Evolutionary conservation across 2,113 vertebrate species (phyloP).

Genomic region (Halichoerus grypus): DNA sequence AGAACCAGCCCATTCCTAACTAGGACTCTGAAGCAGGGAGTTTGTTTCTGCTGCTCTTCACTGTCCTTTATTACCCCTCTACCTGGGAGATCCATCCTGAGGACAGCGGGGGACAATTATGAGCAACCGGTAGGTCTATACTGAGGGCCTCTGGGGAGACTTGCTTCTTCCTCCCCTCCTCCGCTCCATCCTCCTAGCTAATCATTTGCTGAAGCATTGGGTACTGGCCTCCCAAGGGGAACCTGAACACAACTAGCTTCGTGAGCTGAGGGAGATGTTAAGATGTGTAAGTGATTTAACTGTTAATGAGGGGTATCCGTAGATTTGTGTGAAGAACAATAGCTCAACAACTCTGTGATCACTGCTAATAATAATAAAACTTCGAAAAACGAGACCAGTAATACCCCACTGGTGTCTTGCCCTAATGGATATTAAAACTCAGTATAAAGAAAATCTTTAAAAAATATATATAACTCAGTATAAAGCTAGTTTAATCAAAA

Average conservation of each 20-base stretch:
- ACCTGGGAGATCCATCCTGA: background rate
- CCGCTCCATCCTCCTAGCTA: background rate
- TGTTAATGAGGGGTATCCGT: background rate
- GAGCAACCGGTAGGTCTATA: background rate
- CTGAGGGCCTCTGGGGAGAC: background rate
- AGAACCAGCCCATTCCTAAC: background rate
- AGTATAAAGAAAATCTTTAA: background rate
- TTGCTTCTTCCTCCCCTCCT: background rate
- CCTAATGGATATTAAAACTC: constrained; percentile 30
- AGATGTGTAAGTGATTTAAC: background rate
- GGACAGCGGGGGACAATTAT: background rate
- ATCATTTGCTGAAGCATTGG: background rate
- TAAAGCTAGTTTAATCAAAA: constrained; percentile 32
- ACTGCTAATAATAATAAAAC: constrained; percentile 44
- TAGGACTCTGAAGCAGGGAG: background rate
- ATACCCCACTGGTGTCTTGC: background rate
- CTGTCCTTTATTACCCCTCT: background rate
- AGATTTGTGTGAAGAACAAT: constrained; percentile 30
- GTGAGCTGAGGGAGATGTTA: background rate
- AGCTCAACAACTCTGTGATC: background rate
- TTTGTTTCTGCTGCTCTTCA: background rate
- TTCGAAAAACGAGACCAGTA: constrained; percentile 23
- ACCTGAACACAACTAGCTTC: background rate
- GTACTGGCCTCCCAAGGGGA: background rate
- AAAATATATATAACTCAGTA: background rate